Evolutionary conservation across 2,888 invertebrate species (phyloP), one percentile per base, ranked within the genome.

Genomic region (Esperia sulphurella): DNA sequence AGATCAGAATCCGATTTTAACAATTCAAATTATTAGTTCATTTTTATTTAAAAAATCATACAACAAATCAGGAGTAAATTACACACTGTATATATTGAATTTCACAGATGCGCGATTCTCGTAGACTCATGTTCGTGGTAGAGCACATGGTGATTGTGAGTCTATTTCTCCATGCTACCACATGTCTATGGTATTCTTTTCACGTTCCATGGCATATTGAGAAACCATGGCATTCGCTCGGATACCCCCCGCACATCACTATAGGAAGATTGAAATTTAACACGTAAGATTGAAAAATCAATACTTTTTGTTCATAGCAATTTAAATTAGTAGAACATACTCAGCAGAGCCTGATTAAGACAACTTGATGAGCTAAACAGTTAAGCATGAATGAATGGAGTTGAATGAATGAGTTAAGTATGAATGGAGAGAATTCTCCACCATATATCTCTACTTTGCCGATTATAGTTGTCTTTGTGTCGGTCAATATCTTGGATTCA

Each of bases 111-210:
- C 75, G 75, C 0, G 68, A 58, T 4, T 75, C 79, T 0, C 79
- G 88, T 0, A 74, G 61, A 33, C 49, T 66, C 10, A 35, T 87
- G 1, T 81, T 77, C 46, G 53, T 83, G 6, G 0, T 70, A 0
- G 82, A 88, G 53, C 85, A 87, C 51, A 41, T 72, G 0, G 5
- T 76, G 1, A 47, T 65, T 0, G 57, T 70, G 0, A 0, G 49
- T 3, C 55, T 88, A 42, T 52, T 79, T 0, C 55, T 86, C 0
- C 88, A 88, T 37, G 76, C 72, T 0, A 48, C 61, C 28, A 65
- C 84, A 0, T 87, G 87, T 43, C 8, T 83, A 0, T 86, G 85
- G 86, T 84, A 68, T 53, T 46, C 54, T 0, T 41, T 75, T 10
- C 71, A 79, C 21, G 44, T 50, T 5, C 28, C 54, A 0, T 41